Percentiles rank a stretch among this genome's conserved stretches.
These are phyloP conservation scores for Anser brachyrhynchus DNA, from an alignment of 2,113 vertebrate species.

Conservation along the genomic window DNA sequence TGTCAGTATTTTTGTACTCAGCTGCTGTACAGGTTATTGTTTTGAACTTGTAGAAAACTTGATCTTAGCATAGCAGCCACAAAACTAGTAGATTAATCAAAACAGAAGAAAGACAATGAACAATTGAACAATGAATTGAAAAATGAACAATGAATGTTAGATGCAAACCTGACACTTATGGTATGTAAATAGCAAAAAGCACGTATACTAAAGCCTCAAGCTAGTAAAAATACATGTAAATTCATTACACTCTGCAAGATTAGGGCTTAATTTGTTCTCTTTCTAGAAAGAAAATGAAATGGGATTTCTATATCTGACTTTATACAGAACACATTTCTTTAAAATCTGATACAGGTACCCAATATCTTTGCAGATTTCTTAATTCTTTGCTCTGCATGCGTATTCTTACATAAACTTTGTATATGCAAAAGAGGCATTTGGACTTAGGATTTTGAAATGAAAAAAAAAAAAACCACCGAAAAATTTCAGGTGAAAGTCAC, in stretches of 20 bases:
- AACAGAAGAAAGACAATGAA: not conserved
- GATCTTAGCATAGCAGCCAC: not conserved
- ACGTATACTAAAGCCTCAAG: not conserved
- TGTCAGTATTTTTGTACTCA: not conserved
- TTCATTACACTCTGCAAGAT: not conserved
- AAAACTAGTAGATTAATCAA: not conserved
- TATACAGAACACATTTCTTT: not conserved
- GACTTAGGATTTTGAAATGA: not conserved
- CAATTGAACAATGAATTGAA: no score
- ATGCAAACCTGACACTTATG: not conserved
- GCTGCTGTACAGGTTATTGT: not conserved
- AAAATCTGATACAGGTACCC: not conserved
- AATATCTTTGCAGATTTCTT: not conserved
- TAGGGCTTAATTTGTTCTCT: not conserved
- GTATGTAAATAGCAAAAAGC: not conserved
- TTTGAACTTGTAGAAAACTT: not conserved
- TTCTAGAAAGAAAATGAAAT: not conserved
- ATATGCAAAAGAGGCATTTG: not conserved
- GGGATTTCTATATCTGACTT: not conserved
- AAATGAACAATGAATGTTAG: not conserved
- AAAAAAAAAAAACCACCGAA: not conserved
- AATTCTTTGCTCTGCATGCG: rapidly evolving
- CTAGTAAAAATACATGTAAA: not conserved
- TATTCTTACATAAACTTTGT: not conserved
- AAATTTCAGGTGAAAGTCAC: not conserved